Evolutionary conservation across 1,140 invertebrate genomes (phyloP).

Genomic region (Lasaia peninsularis): DNA sequence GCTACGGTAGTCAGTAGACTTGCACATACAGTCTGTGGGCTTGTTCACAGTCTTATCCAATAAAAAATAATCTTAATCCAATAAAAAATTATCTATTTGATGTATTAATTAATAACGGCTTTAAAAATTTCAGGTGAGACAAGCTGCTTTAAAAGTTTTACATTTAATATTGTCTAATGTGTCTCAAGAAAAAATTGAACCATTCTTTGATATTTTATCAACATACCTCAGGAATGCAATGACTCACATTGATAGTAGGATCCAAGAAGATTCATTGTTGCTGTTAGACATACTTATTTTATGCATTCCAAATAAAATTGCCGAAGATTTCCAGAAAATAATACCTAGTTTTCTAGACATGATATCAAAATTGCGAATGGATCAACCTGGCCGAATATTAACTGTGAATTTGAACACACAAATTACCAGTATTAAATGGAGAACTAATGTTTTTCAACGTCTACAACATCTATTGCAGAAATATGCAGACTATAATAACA

Average conservation of each 20-base stretch:
- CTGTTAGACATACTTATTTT: slow-evolving; percentile 85
- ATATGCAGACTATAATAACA: slow-evolving; percentile 47
- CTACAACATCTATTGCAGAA: slow-evolving; percentile 79
- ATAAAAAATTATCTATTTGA: too few species aligned
- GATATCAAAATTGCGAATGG: slow-evolving; percentile 83
- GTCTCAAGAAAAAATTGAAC: slow-evolving; percentile 69
- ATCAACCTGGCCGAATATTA: slow-evolving; percentile 80
- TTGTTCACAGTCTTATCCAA: too few species aligned
- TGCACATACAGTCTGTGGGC: too few species aligned
- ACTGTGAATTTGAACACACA: slow-evolving; percentile 81
- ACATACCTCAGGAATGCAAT: slow-evolving; percentile 90
- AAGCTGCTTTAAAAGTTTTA: slow-evolving; percentile 83
- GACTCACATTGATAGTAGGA: slow-evolving; percentile 88
- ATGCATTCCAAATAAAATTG: slow-evolving; percentile 79
- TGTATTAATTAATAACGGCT: too few species aligned
- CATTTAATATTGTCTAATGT: slow-evolving; percentile 80
- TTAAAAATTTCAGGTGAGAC: slow-evolving; percentile 78
- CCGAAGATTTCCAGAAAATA: slow-evolving; percentile 82
- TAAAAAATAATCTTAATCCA: too few species aligned
- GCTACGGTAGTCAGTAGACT: too few species aligned
- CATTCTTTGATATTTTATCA: slow-evolving; percentile 85
- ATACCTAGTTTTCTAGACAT: slow-evolving; percentile 88
- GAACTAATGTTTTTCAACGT: slow-evolving; percentile 83
- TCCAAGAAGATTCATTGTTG: slow-evolving; percentile 89
- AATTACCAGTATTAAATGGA: slow-evolving; percentile 85